phyloP scores from a whole-genome alignment of 2,113 vertebrate genomes.

The Paradoxurus hermaphroditus region DNA sequence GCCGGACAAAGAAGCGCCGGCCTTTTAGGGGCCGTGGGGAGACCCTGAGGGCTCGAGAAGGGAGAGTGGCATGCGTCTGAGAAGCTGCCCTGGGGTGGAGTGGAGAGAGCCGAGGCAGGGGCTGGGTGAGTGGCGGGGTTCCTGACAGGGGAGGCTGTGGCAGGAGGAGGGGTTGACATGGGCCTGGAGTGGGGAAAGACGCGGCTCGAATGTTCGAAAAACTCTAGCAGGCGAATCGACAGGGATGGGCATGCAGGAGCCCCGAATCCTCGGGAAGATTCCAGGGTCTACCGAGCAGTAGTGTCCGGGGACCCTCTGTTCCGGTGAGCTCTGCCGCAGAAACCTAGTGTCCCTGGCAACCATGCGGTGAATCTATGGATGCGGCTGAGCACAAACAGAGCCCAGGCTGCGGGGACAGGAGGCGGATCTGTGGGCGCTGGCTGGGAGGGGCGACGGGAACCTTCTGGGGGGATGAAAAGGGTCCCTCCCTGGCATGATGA shows the following conservation, averaged over 20 bases:
- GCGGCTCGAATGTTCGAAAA: background rate
- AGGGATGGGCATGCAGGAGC: accelerated
- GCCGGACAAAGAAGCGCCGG: background rate
- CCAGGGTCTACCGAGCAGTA: background rate
- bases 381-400: background rate
- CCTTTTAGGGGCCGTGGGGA: background rate
- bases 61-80: background rate
- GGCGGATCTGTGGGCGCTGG: background rate
- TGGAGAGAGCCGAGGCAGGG: no score
- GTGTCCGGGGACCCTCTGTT: background rate
- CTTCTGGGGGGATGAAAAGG: background rate
- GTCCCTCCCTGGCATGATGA: no score
- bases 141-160: background rate
- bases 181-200: no score
- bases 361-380: accelerated
- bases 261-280: background rate
- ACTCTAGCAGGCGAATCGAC: background rate
- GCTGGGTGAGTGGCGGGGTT: background rate
- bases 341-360: accelerated
- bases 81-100: background rate
- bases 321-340: background rate
- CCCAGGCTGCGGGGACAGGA: background rate
- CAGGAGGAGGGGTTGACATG: background rate
- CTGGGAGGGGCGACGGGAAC: accelerated
- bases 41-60: background rate